phyloP scores from a whole-genome alignment of 2,888 invertebrate genomes.

The Biston betularia region DNA sequence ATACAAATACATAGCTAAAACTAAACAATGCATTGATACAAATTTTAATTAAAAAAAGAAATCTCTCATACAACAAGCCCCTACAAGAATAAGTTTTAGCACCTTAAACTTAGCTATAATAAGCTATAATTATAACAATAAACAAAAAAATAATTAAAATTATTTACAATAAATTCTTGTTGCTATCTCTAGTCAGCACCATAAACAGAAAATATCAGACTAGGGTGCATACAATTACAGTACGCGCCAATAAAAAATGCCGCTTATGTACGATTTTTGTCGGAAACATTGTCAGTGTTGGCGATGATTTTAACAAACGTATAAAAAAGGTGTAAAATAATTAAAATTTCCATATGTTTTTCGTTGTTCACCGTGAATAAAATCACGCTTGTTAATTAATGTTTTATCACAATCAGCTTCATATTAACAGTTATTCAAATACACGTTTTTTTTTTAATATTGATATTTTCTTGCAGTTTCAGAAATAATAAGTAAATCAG shows the following conservation, averaged over 20 bases:
- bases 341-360: too few relatives aligned
- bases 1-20: background rate
- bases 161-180: constrained; percentile 36
- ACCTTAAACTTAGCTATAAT: constrained; percentile 43
- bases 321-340: too few relatives aligned
- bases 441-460: too few relatives aligned
- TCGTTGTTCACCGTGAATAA: background rate
- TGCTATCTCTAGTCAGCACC: constrained; percentile 48
- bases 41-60: background rate
- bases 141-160: constrained; percentile 38
- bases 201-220: constrained; percentile 50
- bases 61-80: constrained; percentile 27
- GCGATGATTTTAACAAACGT: background rate
- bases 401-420: background rate
- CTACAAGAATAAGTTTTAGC: constrained; percentile 35
- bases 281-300: background rate
- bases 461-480: background rate
- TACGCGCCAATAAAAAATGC: constrained; percentile 35
- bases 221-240: constrained; percentile 50
- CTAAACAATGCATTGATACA: constrained; percentile 6
- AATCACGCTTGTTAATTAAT: background rate
- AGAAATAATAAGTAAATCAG: constrained; percentile 55
- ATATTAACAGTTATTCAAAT: background rate
- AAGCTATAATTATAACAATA: constrained; percentile 17
- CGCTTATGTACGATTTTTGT: constrained; percentile 3